A percentile compares a stretch with the other conserved stretches of the same genome.
Evolutionary conservation across 1,140 invertebrate genomes (phyloP).

Genomic region (Armadillidium nasatum): DNA sequence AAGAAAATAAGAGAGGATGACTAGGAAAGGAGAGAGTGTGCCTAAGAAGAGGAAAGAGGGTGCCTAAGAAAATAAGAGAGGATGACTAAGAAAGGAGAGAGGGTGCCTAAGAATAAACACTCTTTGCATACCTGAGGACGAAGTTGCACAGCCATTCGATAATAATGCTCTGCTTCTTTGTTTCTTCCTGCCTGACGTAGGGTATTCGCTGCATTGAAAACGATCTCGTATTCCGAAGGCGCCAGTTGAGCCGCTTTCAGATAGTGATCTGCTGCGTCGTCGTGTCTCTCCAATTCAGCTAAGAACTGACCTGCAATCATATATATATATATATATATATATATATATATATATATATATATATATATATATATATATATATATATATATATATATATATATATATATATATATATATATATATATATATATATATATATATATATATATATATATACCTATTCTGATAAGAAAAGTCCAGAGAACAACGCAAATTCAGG

Average conservation of each 20-base stretch:
- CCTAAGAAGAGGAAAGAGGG: too few relatives aligned
- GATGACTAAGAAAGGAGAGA: too few relatives aligned
- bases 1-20: too few relatives aligned
- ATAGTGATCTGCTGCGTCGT: slow-evolving; percentile 76
- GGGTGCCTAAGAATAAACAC: too few relatives aligned
- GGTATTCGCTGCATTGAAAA: slow-evolving; percentile 81
- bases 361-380: slow-evolving; percentile 18
- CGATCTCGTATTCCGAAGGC: slow-evolving; percentile 72
- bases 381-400: slow-evolving; percentile 25
- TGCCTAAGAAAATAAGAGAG: too few relatives aligned
- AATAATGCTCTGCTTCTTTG: slow-evolving; percentile 76
- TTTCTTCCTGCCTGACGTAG: slow-evolving; percentile 71
- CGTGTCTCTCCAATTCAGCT: slow-evolving; percentile 65
- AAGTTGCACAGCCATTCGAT: slow-evolving; percentile 51
- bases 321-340: slow-evolving; percentile 26
- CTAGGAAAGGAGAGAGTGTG: too few relatives aligned
- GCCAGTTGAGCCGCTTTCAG: slow-evolving; percentile 68
- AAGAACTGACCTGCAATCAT: slow-evolving; percentile 65
- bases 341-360: slow-evolving; percentile 1
- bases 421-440: slow-evolving; percentile 20
- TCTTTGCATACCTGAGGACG: slow-evolving; percentile 40
- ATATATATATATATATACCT: too few relatives aligned
- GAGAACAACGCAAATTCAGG: too few relatives aligned
- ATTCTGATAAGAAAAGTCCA: too few relatives aligned
- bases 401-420: slow-evolving; percentile 24